Evolutionary conservation across 2,888 invertebrate species (phyloP), one percentile per base, ranked within the genome.

Genomic region (Thecocarcelia acutangulata): DNA sequence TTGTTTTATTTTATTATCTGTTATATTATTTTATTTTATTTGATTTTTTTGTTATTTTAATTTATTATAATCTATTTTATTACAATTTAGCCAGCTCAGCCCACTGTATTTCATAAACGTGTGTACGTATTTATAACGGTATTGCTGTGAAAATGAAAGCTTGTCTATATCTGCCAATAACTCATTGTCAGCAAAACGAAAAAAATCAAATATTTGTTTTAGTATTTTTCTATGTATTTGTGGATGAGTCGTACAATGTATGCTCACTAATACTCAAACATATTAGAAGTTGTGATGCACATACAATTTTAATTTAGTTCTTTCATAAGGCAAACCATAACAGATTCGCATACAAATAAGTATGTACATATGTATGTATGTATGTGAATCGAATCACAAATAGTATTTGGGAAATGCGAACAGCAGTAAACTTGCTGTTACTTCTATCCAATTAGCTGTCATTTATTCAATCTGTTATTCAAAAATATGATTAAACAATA

Each of bases 71-170:
- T 6, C 42, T 50, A n/a, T 85, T 82, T 82, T 84, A 83, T 74
- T n/a, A n/a, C n/a, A n/a, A n/a, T n/a, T n/a, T n/a, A n/a, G n/a
- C n/a, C n/a, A n/a, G n/a, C n/a, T n/a, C n/a, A n/a, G n/a, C 83
- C 86, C 85, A 83, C 83, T 84, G 84, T 84, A 46, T 80, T 84
- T 85, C 83, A 84, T 85, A 24, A 24, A 24, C 24, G 24, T 24
- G 24, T 24, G 24, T 24, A 2, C 24, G 24, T 84, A 44, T 52
- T 79, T 50, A 58, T 87, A 88, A 88, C 88, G 88, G 87, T 87
- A 87, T 85, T 83, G 85, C 87, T 87, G 86, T 86, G 88, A 89
- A 89, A 89, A 89, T 88, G 88, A 89, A 89, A 89, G 89, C 89
- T 88, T 83, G 69, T 77, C 63, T 77, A 44, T 64, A 50, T 61